Evolutionary conservation across 2,113 vertebrate species (phyloP).

Genomic region (Clinocottus analis): DNA sequence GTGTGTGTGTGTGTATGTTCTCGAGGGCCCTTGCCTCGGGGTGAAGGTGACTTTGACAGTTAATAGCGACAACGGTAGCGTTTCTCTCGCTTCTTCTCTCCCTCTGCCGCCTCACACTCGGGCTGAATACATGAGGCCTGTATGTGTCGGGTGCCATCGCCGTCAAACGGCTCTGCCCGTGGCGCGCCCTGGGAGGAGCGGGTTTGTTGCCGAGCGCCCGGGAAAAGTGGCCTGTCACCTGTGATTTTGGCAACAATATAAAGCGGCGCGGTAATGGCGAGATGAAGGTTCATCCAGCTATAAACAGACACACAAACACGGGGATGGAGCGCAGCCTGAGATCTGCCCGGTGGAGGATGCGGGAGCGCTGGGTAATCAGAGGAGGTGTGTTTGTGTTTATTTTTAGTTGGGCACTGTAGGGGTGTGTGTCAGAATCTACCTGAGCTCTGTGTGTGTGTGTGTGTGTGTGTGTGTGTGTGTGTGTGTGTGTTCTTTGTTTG

Average conservation of each 20-base stretch:
- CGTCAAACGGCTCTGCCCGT: slow-evolving; percentile 85
- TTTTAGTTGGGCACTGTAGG: slow-evolving; percentile 5
- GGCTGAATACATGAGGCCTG: slow-evolving; percentile 84
- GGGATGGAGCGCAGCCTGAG: slow-evolving; percentile 67
- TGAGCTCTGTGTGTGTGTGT: slow-evolving; percentile 16
- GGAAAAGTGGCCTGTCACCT: slow-evolving; percentile 88
- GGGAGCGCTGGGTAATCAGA: slow-evolving; percentile 45
- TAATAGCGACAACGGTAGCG: slow-evolving; percentile 80
- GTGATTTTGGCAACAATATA: slow-evolving; percentile 84
- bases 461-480: slow-evolving; percentile 24
- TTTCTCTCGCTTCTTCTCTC: slow-evolving; percentile 71
- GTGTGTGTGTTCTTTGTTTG: slow-evolving; percentile 42
- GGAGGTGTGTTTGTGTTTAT: slow-evolving; percentile 38
- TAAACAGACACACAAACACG: slow-evolving; percentile 63
- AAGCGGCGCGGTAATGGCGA: slow-evolving; percentile 82
- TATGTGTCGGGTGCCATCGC: slow-evolving; percentile 83
- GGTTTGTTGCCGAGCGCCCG: slow-evolving; percentile 57
- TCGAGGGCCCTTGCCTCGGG: background rate
- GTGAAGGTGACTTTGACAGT: slow-evolving; percentile 88
- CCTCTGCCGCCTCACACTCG: slow-evolving; percentile 79
- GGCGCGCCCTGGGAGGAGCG: background rate
- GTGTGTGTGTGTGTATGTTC: slow-evolving; percentile 6
- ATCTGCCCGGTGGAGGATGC: slow-evolving; percentile 30
- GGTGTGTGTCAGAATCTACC: too few relatives aligned
- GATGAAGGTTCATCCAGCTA: slow-evolving; percentile 69